Evolutionary conservation across 2,113 vertebrate genomes (phyloP).

Genomic region (Jaculus jaculus): DNA sequence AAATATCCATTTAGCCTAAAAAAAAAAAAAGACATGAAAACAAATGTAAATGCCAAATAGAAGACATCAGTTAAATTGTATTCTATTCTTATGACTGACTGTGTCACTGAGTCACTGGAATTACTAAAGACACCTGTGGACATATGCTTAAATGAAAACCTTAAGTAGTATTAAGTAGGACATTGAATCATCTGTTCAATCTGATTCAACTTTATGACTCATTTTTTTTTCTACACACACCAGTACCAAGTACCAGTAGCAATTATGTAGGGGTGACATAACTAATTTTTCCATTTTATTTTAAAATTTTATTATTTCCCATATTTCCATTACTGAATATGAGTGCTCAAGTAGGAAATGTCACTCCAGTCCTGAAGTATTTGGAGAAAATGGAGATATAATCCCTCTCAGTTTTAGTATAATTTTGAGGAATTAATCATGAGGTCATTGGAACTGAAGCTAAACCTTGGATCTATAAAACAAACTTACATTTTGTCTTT

Average conservation of each 20-base stretch:
- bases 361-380: neutral
- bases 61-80: neutral
- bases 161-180: neutral
- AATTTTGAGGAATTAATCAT: slow-evolving; percentile 20
- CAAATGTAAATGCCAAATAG: neutral
- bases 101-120: neutral
- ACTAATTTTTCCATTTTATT: neutral
- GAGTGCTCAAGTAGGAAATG: neutral
- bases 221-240: neutral
- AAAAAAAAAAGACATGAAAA: neutral
- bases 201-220: neutral
- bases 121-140: neutral
- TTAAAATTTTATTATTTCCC: neutral
- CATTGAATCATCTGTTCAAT: neutral
- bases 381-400: neutral
- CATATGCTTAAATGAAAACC: neutral
- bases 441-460: neutral
- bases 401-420: neutral
- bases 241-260: neutral
- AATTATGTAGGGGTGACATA: neutral
- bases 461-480: slow-evolving; percentile 33
- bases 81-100: neutral
- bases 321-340: neutral
- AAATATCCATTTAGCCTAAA: neutral
- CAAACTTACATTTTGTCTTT: slow-evolving; percentile 33